Evolutionary conservation across 2,888 invertebrate species (phyloP).

Genomic region (Cabera pusaria): DNA sequence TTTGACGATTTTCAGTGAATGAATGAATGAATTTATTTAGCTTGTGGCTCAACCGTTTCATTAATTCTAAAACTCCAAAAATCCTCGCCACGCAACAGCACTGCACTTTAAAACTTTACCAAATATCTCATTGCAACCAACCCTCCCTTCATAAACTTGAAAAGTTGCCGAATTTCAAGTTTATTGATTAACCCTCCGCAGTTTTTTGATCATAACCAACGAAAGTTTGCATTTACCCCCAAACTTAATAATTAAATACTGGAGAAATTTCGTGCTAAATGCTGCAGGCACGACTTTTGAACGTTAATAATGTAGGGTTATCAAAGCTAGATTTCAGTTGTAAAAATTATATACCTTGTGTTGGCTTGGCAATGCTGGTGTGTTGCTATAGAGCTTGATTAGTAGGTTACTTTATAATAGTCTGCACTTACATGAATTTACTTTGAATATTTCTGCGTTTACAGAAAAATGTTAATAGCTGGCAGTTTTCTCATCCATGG

Average conservation of each 20-base stretch:
- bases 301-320: conserved; percentile 35
- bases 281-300: conserved; percentile 45
- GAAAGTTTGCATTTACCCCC: conserved; percentile 51
- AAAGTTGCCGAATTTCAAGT: conserved; percentile 17
- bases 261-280: conserved; percentile 69
- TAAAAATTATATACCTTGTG: conserved; percentile 18
- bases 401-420: conserved; percentile 1
- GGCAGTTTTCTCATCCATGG: too few relatives aligned
- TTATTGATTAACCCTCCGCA: conserved; percentile 16
- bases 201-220: conserved; percentile 38
- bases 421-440: too few relatives aligned
- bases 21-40: too few relatives aligned
- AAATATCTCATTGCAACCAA: conserved; percentile 6
- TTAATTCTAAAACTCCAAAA: conserved; percentile 1
- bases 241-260: conserved; percentile 63
- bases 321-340: conserved; percentile 25
- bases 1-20: too few relatives aligned
- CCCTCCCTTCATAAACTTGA: conserved; percentile 14
- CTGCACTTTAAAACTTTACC: conserved; percentile 7
- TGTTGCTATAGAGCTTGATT: conserved; percentile 11
- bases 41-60: too few relatives aligned
- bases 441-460: too few relatives aligned
- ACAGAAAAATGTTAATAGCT: too few relatives aligned
- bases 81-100: conserved; percentile 3
- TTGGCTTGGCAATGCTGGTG: conserved; percentile 14